Evolutionary conservation across 2,113 vertebrate species (phyloP).

Genomic region (Xerus inauris): DNA sequence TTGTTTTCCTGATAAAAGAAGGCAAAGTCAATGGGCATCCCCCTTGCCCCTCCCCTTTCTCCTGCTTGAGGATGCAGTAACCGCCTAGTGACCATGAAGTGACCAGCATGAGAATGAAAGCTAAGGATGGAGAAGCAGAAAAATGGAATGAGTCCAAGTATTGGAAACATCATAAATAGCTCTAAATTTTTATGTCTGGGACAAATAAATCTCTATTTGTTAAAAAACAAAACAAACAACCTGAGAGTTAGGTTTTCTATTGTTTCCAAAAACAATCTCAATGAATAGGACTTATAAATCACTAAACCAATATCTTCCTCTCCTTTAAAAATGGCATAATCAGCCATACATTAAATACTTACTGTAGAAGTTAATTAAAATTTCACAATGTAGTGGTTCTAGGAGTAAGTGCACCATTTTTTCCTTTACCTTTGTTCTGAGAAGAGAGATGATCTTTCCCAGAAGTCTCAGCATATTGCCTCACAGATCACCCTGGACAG

Average conservation of each 20-base stretch:
- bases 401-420: not conserved
- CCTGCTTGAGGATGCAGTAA: not conserved
- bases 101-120: not conserved
- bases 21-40: too few species aligned
- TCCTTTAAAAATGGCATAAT: not conserved
- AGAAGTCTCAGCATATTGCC: not conserved
- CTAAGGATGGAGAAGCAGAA: not conserved
- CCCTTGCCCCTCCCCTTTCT: not conserved
- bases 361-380: not conserved
- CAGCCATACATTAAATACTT: not conserved
- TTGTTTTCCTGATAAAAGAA: not conserved
- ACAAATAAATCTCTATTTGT: slow-evolving; percentile 8
- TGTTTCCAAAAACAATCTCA: slow-evolving; percentile 22
- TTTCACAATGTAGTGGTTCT: not conserved
- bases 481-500: not conserved
- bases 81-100: not conserved
- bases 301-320: not conserved
- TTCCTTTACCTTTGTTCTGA: not conserved
- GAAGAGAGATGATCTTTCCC: not conserved
- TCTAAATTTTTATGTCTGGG: not conserved
- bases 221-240: not conserved
- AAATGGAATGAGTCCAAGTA: not conserved
- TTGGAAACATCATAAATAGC: not conserved
- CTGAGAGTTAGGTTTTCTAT: not conserved
- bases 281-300: not conserved